Evolutionary conservation across 2,113 vertebrate species (phyloP), one percentile per base, ranked within the genome.

Genomic region (Helogale parvula): DNA sequence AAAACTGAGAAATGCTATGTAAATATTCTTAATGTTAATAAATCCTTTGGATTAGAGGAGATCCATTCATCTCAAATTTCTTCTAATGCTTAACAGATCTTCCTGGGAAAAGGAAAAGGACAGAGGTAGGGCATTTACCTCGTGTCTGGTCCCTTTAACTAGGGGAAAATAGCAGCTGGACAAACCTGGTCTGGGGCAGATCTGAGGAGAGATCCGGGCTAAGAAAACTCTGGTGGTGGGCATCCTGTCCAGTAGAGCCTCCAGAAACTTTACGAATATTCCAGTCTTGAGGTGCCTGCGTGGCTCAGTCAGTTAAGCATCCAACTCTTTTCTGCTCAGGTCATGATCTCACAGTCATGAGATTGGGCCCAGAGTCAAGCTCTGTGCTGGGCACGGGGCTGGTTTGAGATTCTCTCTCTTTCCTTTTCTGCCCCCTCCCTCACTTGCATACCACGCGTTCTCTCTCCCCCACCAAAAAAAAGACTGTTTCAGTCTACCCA

Each of bases 21-120:
- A 94, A 60, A 93, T 27, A 91, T 41, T 80, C 35, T 66, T 65
- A 41, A 10, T 41, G n/a, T 77, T 89, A 91, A 89, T 52, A 92
- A 96, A 65, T 50, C 60, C 47, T 86, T 79, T 68, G 52, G 63
- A 69, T 60, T 90, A 72, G 8, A n/a, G 79, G 52, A 31, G 60
- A 81, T 87, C 69, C 23, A 83, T 38, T 91, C 29, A 82, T 74
- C 11, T 93, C 38, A 50, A 85, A 86, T 87, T 87, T 83, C 50
- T 94, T 93, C 29, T 69, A 76, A 88, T 29, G 31, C 66, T 72
- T 79, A 65, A 54, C 47, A 90, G 23, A 81, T 84, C 94, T 83
- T 86, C 54, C 74, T 52, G 33, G 50, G 71, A 45, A 72, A 92
- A 76, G 10, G 50, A 41, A n/a, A 77, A 31, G 21, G 41, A 66